phyloP scores from a whole-genome alignment of 1,140 invertebrate species.

The Wiebesia pumilae region DNA sequence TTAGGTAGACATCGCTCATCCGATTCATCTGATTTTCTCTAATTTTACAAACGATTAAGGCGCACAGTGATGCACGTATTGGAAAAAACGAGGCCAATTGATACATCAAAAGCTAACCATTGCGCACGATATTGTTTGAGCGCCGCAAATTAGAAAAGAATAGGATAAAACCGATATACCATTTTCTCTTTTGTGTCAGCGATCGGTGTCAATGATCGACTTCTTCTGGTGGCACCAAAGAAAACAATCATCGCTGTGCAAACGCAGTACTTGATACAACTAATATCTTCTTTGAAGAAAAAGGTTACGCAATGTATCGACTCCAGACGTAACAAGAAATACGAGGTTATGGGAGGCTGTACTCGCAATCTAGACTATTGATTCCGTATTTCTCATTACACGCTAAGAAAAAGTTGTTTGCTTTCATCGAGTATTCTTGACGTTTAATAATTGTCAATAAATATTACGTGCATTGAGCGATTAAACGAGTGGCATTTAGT shows the following conservation, averaged over 20 bases:
- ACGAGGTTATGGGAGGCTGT: background rate
- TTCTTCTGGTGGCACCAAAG: background rate
- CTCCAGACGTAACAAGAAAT: background rate
- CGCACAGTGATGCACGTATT: too few species aligned
- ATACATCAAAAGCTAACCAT: too few species aligned
- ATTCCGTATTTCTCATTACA: background rate
- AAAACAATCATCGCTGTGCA: background rate
- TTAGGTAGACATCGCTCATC: too few species aligned
- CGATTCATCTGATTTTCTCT: too few species aligned
- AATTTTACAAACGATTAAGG: too few species aligned
- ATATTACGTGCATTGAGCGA: background rate
- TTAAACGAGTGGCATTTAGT: background rate
- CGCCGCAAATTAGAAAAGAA: too few species aligned
- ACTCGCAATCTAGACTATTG: background rate
- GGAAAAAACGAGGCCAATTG: too few species aligned
- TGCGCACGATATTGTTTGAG: too few species aligned
- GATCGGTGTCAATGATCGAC: background rate
- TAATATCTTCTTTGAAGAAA: background rate
- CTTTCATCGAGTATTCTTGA: background rate
- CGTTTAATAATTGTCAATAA: constrained; percentile 1
- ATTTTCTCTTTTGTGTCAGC: constrained; percentile 10
- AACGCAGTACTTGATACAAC: background rate
- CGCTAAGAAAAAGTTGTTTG: background rate
- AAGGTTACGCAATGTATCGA: background rate
- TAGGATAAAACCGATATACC: background rate